These are phyloP conservation scores for Microctonus hyperodae DNA, from an alignment of 2,888 invertebrate species.

Conservation along the genomic window DNA sequence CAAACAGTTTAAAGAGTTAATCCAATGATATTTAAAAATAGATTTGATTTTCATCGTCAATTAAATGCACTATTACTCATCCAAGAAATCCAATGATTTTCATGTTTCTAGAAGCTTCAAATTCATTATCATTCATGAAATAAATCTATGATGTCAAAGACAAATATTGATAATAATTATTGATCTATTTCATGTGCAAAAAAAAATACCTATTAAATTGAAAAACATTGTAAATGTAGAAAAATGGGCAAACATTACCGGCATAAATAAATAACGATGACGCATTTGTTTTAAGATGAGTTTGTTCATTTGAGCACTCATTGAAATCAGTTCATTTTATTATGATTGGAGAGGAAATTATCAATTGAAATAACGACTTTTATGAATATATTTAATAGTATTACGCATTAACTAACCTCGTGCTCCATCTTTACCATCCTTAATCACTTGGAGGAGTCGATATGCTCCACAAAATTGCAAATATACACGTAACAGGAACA, in stretches of 20 bases:
- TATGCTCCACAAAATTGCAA: conserved; percentile 4
- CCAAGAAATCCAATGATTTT: background rate
- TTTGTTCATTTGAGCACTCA: too few species aligned
- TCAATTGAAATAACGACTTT: background rate
- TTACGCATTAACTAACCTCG: conserved; percentile 47
- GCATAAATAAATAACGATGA: too few species aligned
- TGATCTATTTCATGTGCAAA: too few species aligned
- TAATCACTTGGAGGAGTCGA: conserved; percentile 27
- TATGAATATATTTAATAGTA: background rate
- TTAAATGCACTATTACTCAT: background rate
- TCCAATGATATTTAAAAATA: background rate
- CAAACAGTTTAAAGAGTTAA: background rate
- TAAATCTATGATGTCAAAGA: background rate
- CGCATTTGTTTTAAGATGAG: too few species aligned
- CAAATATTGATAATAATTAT: too few species aligned
- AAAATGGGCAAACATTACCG: background rate
- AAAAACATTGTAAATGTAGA: background rate
- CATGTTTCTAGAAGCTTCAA: background rate
- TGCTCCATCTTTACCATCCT: conserved; percentile 62
- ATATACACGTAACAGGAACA: background rate
- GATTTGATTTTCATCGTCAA: background rate
- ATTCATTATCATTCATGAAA: background rate
- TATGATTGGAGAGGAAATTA: background rate
- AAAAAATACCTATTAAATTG: too few species aligned
- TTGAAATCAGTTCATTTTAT: too few species aligned